phyloP scores from a whole-genome alignment of 2,113 vertebrate species.

The Sinocyclocheilus maitianheensis region DNA sequence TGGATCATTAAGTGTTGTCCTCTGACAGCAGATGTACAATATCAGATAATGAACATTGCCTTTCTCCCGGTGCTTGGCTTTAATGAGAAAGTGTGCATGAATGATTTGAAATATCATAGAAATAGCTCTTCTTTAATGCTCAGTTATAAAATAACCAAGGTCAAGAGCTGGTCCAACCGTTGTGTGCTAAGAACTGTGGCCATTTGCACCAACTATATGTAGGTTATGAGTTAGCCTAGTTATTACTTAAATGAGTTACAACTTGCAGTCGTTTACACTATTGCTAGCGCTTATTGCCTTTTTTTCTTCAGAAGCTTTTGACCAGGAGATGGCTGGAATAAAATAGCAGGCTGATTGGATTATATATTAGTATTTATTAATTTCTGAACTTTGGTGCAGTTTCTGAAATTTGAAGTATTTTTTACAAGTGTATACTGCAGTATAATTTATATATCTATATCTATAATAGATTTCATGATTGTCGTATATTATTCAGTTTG shows the following conservation, averaged over 20 bases:
- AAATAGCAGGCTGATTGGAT: too few relatives aligned
- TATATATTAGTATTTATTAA: too few relatives aligned
- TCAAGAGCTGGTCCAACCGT: not conserved
- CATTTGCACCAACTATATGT: not conserved
- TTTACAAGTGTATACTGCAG: too few relatives aligned
- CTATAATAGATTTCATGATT: too few relatives aligned
- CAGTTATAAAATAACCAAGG: not conserved
- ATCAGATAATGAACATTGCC: not conserved
- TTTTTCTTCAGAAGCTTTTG: too few relatives aligned
- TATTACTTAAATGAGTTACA: not conserved
- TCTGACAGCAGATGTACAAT: conserved; percentile 12
- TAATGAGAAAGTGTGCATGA: conserved; percentile 24
- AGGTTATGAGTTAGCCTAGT: not conserved
- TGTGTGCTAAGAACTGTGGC: not conserved
- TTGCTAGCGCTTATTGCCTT: not conserved
- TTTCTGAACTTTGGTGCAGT: too few relatives aligned
- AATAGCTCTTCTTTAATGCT: not conserved
- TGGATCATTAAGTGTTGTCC: conserved; percentile 22
- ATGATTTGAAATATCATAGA: not conserved
- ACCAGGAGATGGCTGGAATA: too few relatives aligned
- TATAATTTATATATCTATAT: too few relatives aligned
- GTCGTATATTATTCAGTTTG: too few relatives aligned
- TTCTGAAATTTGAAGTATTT: too few relatives aligned
- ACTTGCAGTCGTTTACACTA: not conserved
- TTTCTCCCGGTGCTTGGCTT: not conserved